Conservation (phyloP, 2,888 invertebrate genomes). For the Trichopria drosophilae region DNA sequence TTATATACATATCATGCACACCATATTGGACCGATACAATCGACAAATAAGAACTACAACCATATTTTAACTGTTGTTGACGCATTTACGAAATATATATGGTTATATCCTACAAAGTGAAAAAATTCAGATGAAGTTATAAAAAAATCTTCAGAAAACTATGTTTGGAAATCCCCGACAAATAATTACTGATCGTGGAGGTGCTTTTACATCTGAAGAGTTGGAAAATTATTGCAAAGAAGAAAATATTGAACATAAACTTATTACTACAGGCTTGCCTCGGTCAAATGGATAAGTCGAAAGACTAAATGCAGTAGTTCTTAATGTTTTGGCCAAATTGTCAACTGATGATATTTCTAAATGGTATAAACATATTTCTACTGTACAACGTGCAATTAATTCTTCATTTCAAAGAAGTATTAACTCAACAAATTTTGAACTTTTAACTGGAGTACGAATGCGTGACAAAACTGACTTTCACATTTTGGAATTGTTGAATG, state of each 20-base stretch:
- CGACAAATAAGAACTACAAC: slow-evolving; percentile 21
- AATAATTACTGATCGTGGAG: slow-evolving; percentile 43
- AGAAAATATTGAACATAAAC: slow-evolving; percentile 44
- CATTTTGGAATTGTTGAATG: no score
- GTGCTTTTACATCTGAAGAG: slow-evolving; percentile 23
- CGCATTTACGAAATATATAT: slow-evolving; percentile 16
- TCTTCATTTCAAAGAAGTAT: no score
- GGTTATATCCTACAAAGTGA: slow-evolving; percentile 18
- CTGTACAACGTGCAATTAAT: no score
- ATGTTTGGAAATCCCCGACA: slow-evolving; percentile 50
- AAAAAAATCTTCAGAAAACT: slow-evolving; percentile 40
- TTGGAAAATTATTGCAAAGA: slow-evolving; percentile 47
- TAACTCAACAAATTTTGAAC: no score
- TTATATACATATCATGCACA: slow-evolving; percentile 21
- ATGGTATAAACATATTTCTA: no score
- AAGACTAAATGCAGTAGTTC: slow-evolving; percentile 41
- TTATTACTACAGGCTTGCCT: slow-evolving; percentile 43
- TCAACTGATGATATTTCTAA: slow-evolving; percentile 39
- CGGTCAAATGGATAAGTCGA: slow-evolving; percentile 50
- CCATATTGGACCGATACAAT: slow-evolving; percentile 22
- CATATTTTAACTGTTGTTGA: slow-evolving; percentile 20
- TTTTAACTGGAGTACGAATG: no score
- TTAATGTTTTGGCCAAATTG: slow-evolving; percentile 45
- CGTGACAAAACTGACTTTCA: no score
- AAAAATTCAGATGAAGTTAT: slow-evolving; percentile 30